Percentiles rank a stretch among this genome's conserved stretches.
These are phyloP conservation scores for Noturus placidus DNA, from an alignment of 2,113 vertebrate species.

Conservation along the genomic window DNA sequence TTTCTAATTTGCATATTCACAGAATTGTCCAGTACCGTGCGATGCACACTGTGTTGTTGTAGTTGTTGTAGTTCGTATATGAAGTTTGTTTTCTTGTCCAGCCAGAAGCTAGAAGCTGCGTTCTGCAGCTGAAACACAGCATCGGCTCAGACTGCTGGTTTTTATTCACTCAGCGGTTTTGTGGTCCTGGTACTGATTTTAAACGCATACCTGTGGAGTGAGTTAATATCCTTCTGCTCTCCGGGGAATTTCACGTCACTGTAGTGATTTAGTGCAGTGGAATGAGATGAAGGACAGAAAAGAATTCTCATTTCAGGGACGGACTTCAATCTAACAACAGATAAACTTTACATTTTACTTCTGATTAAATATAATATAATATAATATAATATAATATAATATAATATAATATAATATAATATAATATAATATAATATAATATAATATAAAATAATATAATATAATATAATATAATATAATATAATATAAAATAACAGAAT, in stretches of 20 bases:
- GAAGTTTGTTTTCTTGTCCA: neutral
- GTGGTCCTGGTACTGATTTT: neutral
- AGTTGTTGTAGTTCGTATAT: neutral
- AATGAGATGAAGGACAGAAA: slow-evolving; percentile 1
- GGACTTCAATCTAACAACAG: neutral
- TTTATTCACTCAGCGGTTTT: neutral
- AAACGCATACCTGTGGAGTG: neutral
- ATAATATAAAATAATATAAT: too few relatives aligned
- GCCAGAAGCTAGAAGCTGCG: neutral
- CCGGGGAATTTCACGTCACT: neutral
- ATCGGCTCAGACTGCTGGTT: neutral
- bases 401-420: neutral
- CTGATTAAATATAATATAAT: neutral
- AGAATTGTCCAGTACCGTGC: neutral
- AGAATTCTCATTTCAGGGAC: neutral
- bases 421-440: too few relatives aligned
- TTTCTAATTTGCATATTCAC: neutral
- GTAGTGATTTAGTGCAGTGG: neutral
- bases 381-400: neutral
- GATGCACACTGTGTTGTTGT: neutral
- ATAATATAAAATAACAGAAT: too few relatives aligned
- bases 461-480: too few relatives aligned
- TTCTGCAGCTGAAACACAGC: neutral
- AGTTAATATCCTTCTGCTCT: slow-evolving; percentile 5
- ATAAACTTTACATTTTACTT: neutral